Conservation (phyloP, 1,140 invertebrate species). For the Drosophila sucinea region DNA sequence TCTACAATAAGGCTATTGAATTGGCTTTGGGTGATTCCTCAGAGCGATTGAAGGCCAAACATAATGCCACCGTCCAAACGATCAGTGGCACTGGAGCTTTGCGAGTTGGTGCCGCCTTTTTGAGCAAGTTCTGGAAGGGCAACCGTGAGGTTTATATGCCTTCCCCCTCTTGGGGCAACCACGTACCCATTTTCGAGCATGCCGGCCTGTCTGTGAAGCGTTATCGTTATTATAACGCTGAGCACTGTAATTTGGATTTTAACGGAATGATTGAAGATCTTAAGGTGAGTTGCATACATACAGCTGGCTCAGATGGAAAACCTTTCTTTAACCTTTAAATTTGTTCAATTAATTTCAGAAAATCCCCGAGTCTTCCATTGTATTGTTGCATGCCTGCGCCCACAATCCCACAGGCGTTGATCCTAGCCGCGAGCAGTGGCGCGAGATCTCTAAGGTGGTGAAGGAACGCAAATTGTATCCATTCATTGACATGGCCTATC, state of each 20-base stretch:
- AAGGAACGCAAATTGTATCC: conserved; percentile 95
- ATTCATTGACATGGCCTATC: conserved; percentile 99
- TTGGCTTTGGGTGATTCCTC: conserved; percentile 95
- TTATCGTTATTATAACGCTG: conserved; percentile 98
- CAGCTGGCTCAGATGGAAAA: conserved; percentile 7
- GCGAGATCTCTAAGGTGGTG: conserved; percentile 88
- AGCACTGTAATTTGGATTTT: conserved; percentile 98
- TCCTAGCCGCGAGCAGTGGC: conserved; percentile 97
- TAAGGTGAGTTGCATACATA: conserved; percentile 85
- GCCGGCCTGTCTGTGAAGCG: conserved; percentile 93
- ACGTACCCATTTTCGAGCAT: conserved; percentile 96
- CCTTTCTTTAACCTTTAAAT: not conserved
- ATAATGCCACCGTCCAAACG: conserved; percentile 88
- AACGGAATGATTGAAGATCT: conserved; percentile 96
- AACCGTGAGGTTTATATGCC: conserved; percentile 96
- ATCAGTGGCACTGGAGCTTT: conserved; percentile 99
- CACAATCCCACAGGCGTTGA: conserved; percentile 99
- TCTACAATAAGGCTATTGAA: conserved; percentile 91
- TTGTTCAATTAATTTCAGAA: conserved; percentile 86
- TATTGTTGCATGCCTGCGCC: conserved; percentile 98
- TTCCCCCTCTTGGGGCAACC: conserved; percentile 99
- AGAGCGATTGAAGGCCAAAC: conserved; percentile 88
- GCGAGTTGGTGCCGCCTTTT: conserved; percentile 94
- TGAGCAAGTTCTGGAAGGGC: conserved; percentile 93
- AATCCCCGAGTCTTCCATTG: conserved; percentile 96